Percentiles rank a stretch among this genome's conserved stretches.
Conservation (phyloP, 2,113 vertebrate genomes). For the Hepsetus odoe region DNA sequence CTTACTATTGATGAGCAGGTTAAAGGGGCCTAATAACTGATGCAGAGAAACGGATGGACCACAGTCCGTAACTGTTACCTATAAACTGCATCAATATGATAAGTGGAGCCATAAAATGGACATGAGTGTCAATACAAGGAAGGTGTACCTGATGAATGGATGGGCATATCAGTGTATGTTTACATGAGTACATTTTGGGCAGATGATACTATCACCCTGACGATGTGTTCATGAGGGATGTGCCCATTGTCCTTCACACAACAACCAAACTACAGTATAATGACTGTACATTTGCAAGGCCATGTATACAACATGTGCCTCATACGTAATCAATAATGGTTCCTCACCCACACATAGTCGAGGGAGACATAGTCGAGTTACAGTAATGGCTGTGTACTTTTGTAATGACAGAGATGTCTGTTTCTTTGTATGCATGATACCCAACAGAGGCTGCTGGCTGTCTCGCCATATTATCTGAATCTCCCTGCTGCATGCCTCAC, state of each 20-base stretch:
- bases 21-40: too few relatives aligned
- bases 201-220: constrained; percentile 28
- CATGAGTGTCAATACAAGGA: too few relatives aligned
- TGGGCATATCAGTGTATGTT: too few relatives aligned
- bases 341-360: constrained; percentile 10
- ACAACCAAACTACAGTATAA: background rate
- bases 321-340: background rate
- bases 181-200: constrained; percentile 23
- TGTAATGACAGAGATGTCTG: constrained; percentile 7
- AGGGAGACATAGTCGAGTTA: background rate
- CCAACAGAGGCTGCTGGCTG: constrained; percentile 21
- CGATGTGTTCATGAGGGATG: constrained; percentile 17
- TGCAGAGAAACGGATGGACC: too few relatives aligned
- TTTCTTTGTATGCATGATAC: background rate
- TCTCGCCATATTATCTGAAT: background rate
- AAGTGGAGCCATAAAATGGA: too few relatives aligned
- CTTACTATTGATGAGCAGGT: too few relatives aligned
- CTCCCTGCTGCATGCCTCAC: constrained; percentile 11
- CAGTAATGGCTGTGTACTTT: constrained; percentile 30
- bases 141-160: too few relatives aligned
- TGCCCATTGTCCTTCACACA: background rate
- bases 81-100: too few relatives aligned
- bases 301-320: background rate
- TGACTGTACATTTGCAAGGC: background rate
- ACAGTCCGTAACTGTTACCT: too few relatives aligned